phyloP scores from a whole-genome alignment of 2,888 invertebrate genomes.

The Caenorhabditis becei region DNA sequence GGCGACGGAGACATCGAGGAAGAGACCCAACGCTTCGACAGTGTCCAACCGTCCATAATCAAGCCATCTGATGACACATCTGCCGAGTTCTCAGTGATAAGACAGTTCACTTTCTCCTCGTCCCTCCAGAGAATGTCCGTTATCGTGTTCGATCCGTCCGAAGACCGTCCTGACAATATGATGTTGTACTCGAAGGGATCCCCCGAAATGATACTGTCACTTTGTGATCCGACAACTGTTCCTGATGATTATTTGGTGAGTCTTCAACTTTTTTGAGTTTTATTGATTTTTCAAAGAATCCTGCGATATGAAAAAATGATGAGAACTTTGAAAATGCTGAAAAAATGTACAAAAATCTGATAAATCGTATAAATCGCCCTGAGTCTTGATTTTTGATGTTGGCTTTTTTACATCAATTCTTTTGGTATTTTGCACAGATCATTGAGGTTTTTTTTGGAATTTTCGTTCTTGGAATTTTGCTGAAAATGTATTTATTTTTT shows the following conservation, averaged over 20 bases:
- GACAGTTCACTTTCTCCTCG: slow-evolving; percentile 83
- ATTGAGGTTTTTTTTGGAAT: too few relatives aligned
- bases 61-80: slow-evolving; percentile 43
- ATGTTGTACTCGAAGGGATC: slow-evolving; percentile 83
- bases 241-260: slow-evolving; percentile 83
- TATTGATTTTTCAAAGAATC: not conserved
- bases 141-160: slow-evolving; percentile 80
- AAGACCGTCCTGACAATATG: slow-evolving; percentile 78
- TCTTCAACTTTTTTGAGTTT: slow-evolving; percentile 3
- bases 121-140: slow-evolving; percentile 85
- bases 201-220: slow-evolving; percentile 81
- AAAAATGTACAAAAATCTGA: too few relatives aligned
- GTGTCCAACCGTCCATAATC: slow-evolving; percentile 63
- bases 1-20: slow-evolving; percentile 51
- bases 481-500: too few relatives aligned
- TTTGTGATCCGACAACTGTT: slow-evolving; percentile 84
- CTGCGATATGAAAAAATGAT: not conserved
- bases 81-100: slow-evolving; percentile 83
- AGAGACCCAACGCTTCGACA: slow-evolving; percentile 66
- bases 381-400: too few relatives aligned
- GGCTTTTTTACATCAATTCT: too few relatives aligned
- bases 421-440: too few relatives aligned
- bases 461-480: too few relatives aligned
- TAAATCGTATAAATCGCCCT: too few relatives aligned
- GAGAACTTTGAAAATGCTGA: too few relatives aligned